These are phyloP conservation scores for Hyla sarda DNA, from an alignment of 2,113 vertebrate genomes.

Conservation along the genomic window DNA sequence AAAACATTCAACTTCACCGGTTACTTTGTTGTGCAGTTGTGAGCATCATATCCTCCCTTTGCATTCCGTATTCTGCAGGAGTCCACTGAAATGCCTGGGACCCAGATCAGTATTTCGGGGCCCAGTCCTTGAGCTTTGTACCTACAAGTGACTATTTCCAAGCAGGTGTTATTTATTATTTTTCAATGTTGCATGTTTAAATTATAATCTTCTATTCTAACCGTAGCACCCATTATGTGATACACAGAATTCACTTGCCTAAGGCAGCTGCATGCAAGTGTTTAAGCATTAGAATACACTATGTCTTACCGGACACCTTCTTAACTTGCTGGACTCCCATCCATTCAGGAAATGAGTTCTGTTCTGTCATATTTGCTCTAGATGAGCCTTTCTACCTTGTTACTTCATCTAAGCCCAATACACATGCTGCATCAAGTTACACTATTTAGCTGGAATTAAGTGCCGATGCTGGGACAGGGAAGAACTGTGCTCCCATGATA, in stretches of 20 bases:
- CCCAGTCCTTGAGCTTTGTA: not conserved
- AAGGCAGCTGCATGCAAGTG: not conserved
- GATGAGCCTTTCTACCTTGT: not conserved
- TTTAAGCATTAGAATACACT: not conserved
- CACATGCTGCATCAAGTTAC: not conserved
- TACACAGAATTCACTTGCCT: not conserved
- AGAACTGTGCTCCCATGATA: not conserved
- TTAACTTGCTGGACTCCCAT: not conserved
- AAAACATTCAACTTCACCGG: constrained; percentile 7
- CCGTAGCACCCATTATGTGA: not conserved
- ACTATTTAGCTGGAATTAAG: constrained; percentile 17
- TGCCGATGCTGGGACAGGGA: not conserved
- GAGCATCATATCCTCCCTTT: not conserved
- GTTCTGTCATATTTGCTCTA: not conserved
- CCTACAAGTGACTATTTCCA: not conserved
- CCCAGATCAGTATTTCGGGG: not conserved
- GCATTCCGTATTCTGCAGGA: not conserved
- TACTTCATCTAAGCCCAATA: not conserved
- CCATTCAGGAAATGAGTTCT: not conserved
- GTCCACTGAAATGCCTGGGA: not conserved
- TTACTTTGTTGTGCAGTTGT: constrained; percentile 21
- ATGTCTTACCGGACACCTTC: not conserved
- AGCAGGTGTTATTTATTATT: constrained; percentile 34
- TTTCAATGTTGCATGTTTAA: not conserved
- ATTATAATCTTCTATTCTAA: not conserved